Base-by-base conservation (phyloP, 1,140 invertebrate genomes). In the Halesus radiatus region DNA sequence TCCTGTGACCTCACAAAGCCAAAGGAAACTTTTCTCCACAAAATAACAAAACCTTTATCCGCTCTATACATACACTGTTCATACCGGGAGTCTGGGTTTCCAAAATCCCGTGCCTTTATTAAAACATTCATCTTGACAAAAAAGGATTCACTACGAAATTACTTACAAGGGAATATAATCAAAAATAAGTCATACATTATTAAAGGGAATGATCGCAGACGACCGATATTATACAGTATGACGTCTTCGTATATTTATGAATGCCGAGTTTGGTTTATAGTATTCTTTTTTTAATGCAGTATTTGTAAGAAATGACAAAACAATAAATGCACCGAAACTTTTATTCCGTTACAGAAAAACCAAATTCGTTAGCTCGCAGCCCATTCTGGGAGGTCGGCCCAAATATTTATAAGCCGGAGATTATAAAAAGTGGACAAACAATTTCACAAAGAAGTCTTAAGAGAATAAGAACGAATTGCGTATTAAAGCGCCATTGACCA, bases 221-320 rank as follows among this genome's bases (percentile, higher is more conserved):
- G 45, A 50, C 18, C 45, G 8, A 50, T 53, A 53, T 20, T 72
- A 72, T 68, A 68, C 64, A 50, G 64, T 68, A 68, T 68, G 64
- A 68, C 32, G 29, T 68, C 64, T 64, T 64, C 62, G 23, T 72
- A 23, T 72, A 72, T 72, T 72, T 72, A 72, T 72, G 68, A 72
- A 53, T 6, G 20, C 68, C 50, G 45, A 72, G 68, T 72, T 53
- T 72, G 68, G 45, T 23, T 72, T 16, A 26, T 54, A 26, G 54
- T 72, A 72, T 72, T 72, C 68, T n/a, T 72, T 72, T 72, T 72
- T 72, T 53, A 15, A 52, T 52, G 29, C 45, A 29, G 18, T 26
- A 53, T 52, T 72, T 20, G 68, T 53, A 52, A 72, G 68, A 72
- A 53, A 72, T 23, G 68, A 52, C 68, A 72, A 50, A 72, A 72